Percentiles rank a stretch among this genome's conserved stretches.
Conservation (phyloP, 2,797 vertebrate species). For the Molossus alvarezi region DNA sequence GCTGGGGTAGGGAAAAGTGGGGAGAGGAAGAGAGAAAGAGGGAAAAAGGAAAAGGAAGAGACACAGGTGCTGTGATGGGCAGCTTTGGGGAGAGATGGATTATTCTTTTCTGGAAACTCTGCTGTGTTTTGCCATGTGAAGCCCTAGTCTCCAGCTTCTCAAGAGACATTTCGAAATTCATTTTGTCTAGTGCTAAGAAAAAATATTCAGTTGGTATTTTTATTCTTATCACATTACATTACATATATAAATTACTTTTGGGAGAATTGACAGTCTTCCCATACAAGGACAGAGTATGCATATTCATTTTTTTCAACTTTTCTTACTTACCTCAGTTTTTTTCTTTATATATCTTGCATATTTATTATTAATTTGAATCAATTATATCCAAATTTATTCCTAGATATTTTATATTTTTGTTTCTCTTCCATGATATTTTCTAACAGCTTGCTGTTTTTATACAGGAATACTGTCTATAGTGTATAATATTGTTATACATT, state of each 20-base stretch:
- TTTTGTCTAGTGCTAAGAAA: conserved; percentile 59
- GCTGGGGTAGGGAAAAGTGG: background rate
- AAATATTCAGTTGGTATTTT: conserved; percentile 43
- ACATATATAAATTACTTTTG: conserved; percentile 54
- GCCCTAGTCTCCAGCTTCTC: background rate
- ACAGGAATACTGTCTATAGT: background rate
- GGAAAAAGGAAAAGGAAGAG: no score
- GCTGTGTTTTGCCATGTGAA: background rate
- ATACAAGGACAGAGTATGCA: background rate
- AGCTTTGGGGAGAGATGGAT: background rate
- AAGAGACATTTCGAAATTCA: conserved; percentile 64
- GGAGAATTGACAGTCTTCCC: conserved; percentile 61
- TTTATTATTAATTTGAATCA: conserved; percentile 70
- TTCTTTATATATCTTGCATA: conserved; percentile 28
- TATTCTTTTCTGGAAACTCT: background rate
- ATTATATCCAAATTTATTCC: conserved; percentile 56
- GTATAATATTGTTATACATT: background rate
- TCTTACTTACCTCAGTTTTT: conserved; percentile 32
- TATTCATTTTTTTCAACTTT: conserved; percentile 70
- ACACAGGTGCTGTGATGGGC: background rate
- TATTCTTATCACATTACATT: conserved; percentile 45
- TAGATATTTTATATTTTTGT: conserved; percentile 48
- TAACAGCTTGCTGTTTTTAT: background rate
- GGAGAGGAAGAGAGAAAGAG: background rate
- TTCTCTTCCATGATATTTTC: conserved; percentile 14